Conservation (phyloP, 2,888 invertebrate species). For the Latheticus oryzae region DNA sequence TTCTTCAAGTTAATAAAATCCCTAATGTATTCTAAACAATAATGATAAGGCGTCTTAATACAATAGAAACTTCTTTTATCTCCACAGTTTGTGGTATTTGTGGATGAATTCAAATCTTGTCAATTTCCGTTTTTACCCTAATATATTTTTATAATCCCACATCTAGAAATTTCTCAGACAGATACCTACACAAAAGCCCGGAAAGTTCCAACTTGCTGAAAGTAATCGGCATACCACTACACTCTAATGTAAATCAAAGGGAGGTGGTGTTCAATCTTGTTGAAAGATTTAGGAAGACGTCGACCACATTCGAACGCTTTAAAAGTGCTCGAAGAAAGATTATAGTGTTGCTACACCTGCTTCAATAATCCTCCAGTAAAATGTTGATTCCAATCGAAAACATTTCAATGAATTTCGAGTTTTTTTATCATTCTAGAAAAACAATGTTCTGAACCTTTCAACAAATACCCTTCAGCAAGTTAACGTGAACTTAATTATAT, state of each 20-base stretch:
- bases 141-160: constrained; percentile 6
- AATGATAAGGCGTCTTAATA: constrained; percentile 11
- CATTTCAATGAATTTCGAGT: constrained; percentile 16
- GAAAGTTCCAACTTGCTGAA: constrained; percentile 25
- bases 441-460: too few relatives aligned
- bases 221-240: constrained; percentile 28
- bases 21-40: constrained; percentile 10
- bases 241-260: constrained; percentile 35
- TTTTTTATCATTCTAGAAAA: too few relatives aligned
- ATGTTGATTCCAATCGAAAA: constrained; percentile 3
- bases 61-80: too few relatives aligned
- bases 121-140: too few relatives aligned
- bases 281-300: constrained; percentile 34
- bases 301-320: constrained; percentile 29
- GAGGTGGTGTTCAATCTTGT: constrained; percentile 36
- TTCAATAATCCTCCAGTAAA: constrained; percentile 7
- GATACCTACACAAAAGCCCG: constrained; percentile 15
- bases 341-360: constrained; percentile 8
- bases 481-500: constrained; percentile 19
- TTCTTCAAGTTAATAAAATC: constrained; percentile 16
- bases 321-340: constrained; percentile 27
- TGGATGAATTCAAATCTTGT: too few relatives aligned
- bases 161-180: constrained; percentile 25
- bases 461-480: too few relatives aligned
- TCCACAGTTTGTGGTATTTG: too few relatives aligned